phyloP scores from a whole-genome alignment of 2,797 vertebrate genomes.

The Acanthurus tractus region DNA sequence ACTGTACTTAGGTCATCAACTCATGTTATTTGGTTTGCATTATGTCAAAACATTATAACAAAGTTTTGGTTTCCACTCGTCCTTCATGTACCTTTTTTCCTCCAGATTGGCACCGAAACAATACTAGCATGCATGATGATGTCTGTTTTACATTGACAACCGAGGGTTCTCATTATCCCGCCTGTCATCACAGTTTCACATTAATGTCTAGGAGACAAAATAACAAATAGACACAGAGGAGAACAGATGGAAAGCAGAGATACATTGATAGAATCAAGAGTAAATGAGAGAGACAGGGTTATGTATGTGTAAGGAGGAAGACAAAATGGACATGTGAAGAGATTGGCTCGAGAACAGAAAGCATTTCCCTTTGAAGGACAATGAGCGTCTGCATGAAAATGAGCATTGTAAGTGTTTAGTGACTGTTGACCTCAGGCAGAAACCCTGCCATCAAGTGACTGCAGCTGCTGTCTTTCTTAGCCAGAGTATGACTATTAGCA shows the following conservation, averaged over 20 bases:
- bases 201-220: constrained; percentile 14
- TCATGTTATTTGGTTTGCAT: background rate
- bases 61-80: constrained; percentile 21
- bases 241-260: background rate
- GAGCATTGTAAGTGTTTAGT: constrained; percentile 61
- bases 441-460: constrained; percentile 58
- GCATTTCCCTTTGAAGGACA: constrained; percentile 12
- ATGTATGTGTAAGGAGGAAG: constrained; percentile 16
- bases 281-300: background rate
- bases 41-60: constrained; percentile 22
- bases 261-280: background rate
- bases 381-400: constrained; percentile 22
- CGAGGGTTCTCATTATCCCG: constrained; percentile 7
- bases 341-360: background rate
- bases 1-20: background rate
- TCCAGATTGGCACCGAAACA: constrained; percentile 16
- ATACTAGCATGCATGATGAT: constrained; percentile 2
- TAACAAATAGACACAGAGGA: constrained; percentile 16
- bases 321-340: constrained; percentile 4
- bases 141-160: constrained; percentile 13
- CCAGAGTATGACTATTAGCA: constrained; percentile 62
- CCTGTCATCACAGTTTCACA: constrained; percentile 17
- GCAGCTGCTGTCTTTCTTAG: constrained; percentile 63
- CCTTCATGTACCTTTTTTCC: background rate
- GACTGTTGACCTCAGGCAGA: constrained; percentile 58